Evolutionary conservation across 1,140 invertebrate genomes (phyloP).

Genomic region (Lerema accius): DNA sequence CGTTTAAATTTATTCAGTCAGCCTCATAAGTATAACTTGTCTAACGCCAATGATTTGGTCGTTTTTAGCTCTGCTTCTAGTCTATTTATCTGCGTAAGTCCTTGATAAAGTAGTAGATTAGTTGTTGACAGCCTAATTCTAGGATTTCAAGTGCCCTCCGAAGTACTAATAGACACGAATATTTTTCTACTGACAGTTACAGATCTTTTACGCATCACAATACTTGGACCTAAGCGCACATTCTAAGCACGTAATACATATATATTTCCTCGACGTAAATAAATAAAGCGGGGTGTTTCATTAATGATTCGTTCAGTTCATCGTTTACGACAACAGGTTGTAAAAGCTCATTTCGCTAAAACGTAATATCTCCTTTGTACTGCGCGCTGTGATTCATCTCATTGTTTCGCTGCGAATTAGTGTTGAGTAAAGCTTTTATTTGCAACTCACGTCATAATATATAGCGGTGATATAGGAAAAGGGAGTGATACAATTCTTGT

Average conservation of each 20-base stretch:
- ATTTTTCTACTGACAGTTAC: too few relatives aligned
- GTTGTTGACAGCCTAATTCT: too few relatives aligned
- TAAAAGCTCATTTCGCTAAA: slow-evolving; percentile 17
- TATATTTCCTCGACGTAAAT: not conserved
- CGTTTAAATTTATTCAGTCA: not conserved
- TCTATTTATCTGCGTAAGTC: too few relatives aligned
- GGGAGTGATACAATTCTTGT: not conserved
- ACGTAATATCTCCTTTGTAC: slow-evolving; percentile 15
- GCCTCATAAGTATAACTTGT: too few relatives aligned
- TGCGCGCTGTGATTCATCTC: slow-evolving; percentile 11
- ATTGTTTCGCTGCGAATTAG: slow-evolving; percentile 20
- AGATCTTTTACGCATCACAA: too few relatives aligned
- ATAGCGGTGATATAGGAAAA: not conserved
- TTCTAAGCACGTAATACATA: not conserved
- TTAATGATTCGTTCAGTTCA: slow-evolving; percentile 11
- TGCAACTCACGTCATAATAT: slow-evolving; percentile 11
- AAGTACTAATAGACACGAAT: too few relatives aligned
- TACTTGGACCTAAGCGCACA: too few relatives aligned
- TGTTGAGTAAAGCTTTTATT: slow-evolving; percentile 17
- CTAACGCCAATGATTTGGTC: too few relatives aligned
- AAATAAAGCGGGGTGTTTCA: slow-evolving; percentile 4
- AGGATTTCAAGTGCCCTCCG: too few relatives aligned
- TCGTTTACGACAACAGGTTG: slow-evolving; percentile 15
- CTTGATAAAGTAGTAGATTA: too few relatives aligned
- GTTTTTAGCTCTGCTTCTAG: too few relatives aligned